Evolutionary conservation across 2,888 invertebrate species (phyloP).

Genomic region (Heliconius cydno): DNA sequence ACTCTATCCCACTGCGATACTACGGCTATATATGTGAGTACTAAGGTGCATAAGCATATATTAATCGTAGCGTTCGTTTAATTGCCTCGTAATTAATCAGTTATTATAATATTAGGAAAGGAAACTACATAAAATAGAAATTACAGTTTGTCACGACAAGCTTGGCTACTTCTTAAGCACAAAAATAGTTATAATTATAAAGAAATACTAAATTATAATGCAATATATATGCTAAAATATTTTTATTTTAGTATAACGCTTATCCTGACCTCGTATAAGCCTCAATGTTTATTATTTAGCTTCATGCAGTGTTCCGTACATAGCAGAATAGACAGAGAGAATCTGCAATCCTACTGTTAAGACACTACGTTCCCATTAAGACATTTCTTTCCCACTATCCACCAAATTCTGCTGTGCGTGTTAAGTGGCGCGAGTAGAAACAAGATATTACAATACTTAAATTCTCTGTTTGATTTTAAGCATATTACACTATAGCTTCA

Average conservation of each 20-base stretch:
- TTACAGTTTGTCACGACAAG: conserved; percentile 43
- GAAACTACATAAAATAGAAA: conserved; percentile 36
- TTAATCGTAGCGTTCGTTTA: background rate
- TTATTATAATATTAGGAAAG: conserved; percentile 32
- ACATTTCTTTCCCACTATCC: no score
- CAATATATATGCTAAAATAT: background rate
- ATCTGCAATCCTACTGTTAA: no score
- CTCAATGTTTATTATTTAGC: background rate
- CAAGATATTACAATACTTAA: background rate
- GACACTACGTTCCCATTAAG: no score
- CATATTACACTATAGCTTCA: background rate
- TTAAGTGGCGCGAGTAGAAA: no score
- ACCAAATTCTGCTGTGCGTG: no score
- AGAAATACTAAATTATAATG: background rate
- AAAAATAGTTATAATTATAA: background rate
- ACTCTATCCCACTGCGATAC: background rate
- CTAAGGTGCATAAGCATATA: no score
- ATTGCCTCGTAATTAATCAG: background rate
- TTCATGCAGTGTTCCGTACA: background rate
- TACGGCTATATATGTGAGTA: background rate
- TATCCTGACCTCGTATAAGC: no score
- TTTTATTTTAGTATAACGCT: no score
- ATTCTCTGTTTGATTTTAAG: background rate
- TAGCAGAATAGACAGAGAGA: background rate
- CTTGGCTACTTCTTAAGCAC: background rate